Evolutionary conservation across 2,888 invertebrate species (phyloP).

Genomic region (Mermis nigrescens): DNA sequence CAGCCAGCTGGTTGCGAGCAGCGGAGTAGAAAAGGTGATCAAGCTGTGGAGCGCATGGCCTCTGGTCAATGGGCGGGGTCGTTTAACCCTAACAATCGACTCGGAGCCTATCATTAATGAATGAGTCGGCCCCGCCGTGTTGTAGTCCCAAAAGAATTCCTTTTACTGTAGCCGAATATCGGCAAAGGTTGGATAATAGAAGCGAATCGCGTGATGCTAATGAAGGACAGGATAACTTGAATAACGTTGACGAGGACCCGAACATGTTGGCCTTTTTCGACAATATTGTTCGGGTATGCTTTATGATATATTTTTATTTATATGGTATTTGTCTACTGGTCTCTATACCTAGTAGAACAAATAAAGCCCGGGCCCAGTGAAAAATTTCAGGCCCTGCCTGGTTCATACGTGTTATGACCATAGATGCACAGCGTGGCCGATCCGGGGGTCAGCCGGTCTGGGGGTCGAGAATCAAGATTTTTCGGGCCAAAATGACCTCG

Average conservation of each 20-base stretch:
- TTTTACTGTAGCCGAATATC: conserved; percentile 48
- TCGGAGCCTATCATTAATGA: neutral
- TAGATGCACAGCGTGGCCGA: no score
- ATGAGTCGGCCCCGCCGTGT: neutral
- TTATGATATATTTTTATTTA: no score
- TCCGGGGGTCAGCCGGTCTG: no score
- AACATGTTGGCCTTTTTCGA: conserved; percentile 94
- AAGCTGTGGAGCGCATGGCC: conserved; percentile 44
- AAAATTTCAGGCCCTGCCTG: no score
- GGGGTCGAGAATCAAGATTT: no score
- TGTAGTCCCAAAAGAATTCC: neutral
- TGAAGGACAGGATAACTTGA: neutral
- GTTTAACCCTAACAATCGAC: neutral
- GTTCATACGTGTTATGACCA: no score
- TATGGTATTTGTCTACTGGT: no score
- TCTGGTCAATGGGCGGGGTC: neutral
- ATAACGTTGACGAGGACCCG: conserved; percentile 51
- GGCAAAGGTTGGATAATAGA: conserved; percentile 55
- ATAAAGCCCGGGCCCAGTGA: no score
- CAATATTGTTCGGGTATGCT: conserved; percentile 69
- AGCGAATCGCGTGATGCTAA: conserved; percentile 34
- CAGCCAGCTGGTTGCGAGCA: conserved; percentile 67
- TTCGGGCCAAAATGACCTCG: no score
- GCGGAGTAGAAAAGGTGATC: conserved; percentile 85
- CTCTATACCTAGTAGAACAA: no score